Evolutionary conservation across 2,888 invertebrate genomes (phyloP), one percentile per base, ranked within the genome.

Genomic region (Lutraria lutraria): DNA sequence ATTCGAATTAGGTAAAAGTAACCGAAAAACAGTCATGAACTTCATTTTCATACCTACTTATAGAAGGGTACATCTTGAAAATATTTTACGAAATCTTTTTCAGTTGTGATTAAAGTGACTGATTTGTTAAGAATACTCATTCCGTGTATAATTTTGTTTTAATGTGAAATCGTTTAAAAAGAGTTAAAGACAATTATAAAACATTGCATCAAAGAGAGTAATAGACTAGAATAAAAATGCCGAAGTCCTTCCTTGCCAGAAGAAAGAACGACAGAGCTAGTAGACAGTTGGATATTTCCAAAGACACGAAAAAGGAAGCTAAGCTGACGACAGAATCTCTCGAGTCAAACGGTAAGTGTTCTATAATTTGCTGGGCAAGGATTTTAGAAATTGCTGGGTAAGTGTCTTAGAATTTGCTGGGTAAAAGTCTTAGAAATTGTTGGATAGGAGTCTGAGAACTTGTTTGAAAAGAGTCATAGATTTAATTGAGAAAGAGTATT

Each of bases 211-310:
- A 3, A 8, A 25, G 63, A 25, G 3, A 68, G 1, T 25, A 25
- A 68, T 25, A n/a, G 0, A 76, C 76, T 15, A 76, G 76, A n/a
- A 76, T 16, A 76, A 80, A 56, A 60, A 88, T 88, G 87, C 87
- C 87, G 43, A 88, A 88, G 56, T 83, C 87, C 29, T 88, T 88
- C 56, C 83, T 88, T 10, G 87, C 83, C 1, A 60, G 87, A 8
- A 83, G 83, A 31, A 88, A 79, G 34, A 79, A 83, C 60, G 79
- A 34, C 10, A 63, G 81, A 43, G 29, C 31, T 1, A n/a, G 72
- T 53, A 43, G 81, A 52, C 25, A 81, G 21, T 15, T 29, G 19
- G 86, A 68, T 52, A 86, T 25, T n/a, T 43, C 53, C 0, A 12
- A 79, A 13, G n/a, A 81, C 12, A 31, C 54, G 31, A n/a, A 85